Percentiles rank a stretch among this genome's conserved stretches.
These are phyloP conservation scores for Rhorus exstirpatorius DNA, from an alignment of 2,888 invertebrate genomes.

Conservation along the genomic window DNA sequence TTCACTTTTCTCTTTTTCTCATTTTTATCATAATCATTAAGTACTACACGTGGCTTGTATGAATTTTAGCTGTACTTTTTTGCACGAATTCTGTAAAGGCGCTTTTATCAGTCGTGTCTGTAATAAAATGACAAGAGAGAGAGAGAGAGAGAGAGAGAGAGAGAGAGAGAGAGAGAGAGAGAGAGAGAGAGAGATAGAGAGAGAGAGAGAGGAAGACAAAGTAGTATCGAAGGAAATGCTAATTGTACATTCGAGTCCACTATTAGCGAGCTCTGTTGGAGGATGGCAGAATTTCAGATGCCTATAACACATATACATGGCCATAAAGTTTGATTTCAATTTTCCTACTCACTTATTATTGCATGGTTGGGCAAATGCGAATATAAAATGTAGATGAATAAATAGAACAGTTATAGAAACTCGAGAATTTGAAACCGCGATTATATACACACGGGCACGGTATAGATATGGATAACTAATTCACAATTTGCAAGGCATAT, in stretches of 20 bases:
- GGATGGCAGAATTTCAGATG: background rate
- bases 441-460: background rate
- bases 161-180: too few relatives aligned
- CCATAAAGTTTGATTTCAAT: background rate
- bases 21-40: conserved; percentile 11
- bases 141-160: too few relatives aligned
- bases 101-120: background rate
- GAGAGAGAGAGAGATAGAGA: too few relatives aligned
- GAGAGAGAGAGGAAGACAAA: conserved; percentile 17
- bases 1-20: conserved; percentile 11
- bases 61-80: conserved; percentile 43
- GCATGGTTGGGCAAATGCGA: conserved; percentile 6
- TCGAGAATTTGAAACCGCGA: conserved; percentile 17
- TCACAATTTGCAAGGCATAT: conserved; percentile 30
- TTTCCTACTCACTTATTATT: background rate
- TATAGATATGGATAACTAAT: conserved; percentile 18
- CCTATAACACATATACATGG: background rate
- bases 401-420: conserved; percentile 24
- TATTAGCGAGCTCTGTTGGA: background rate
- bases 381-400: background rate
- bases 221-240: conserved; percentile 17
- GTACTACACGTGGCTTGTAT: background rate
- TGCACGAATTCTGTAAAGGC: conserved; percentile 40
- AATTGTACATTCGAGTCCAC: conserved; percentile 53
- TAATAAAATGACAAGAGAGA: conserved; percentile 8